Conservation (phyloP, 2,797 vertebrate species). For the Muscicapa comitata region DNA sequence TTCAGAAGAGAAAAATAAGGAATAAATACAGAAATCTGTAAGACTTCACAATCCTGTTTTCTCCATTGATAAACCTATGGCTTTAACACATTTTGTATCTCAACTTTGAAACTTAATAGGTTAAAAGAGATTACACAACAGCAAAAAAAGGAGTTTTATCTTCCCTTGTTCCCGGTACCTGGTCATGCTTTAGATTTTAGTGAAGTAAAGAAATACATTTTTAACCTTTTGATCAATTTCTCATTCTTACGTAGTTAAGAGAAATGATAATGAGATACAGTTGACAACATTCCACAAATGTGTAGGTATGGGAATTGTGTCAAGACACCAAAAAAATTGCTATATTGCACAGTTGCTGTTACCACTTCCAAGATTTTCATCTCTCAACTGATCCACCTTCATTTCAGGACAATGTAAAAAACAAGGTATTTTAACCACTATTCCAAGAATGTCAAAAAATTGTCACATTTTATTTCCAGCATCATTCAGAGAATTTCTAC, state of each 20-base stretch:
- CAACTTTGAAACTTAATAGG: not conserved
- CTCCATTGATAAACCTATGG: not conserved
- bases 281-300: not conserved
- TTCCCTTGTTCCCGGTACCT: rapidly evolving
- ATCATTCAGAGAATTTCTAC: not conserved
- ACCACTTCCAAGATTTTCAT: not conserved
- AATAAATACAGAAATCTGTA: not conserved
- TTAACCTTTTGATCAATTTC: not conserved
- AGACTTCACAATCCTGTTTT: not conserved
- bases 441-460: not conserved
- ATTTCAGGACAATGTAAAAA: not conserved
- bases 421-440: not conserved
- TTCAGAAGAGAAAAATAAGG: not conserved
- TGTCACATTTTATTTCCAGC: not conserved
- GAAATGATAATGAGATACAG: not conserved
- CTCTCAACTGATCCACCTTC: not conserved
- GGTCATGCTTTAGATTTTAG: not conserved
- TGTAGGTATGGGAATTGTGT: not conserved
- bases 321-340: not conserved
- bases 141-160: not conserved
- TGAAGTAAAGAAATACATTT: not conserved
- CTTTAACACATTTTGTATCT: not conserved
- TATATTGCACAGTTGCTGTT: rapidly evolving
- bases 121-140: not conserved
- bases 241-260: not conserved